Percentiles rank a stretch among this genome's conserved stretches.
Conservation (phyloP, 2,797 vertebrate genomes). For the Brotogeris chrysoptera region DNA sequence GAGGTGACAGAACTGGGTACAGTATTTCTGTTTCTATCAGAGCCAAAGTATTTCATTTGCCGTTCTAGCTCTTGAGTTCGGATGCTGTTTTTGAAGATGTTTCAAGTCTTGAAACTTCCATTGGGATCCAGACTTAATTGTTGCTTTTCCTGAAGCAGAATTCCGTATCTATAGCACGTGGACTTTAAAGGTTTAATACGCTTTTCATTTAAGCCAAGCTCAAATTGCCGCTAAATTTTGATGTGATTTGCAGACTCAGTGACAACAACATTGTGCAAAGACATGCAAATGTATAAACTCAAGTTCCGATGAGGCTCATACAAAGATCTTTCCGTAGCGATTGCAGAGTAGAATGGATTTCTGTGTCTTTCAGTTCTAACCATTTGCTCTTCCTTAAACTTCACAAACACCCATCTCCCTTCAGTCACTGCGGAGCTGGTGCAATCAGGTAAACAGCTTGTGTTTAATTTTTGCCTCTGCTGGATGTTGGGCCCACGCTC, state of each 20-base stretch:
- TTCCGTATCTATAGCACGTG: neutral
- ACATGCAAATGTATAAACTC: neutral
- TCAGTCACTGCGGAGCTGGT: constrained; percentile 15
- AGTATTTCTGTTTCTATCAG: neutral
- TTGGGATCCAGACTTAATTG: neutral
- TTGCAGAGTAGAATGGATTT: neutral
- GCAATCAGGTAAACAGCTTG: constrained; percentile 56
- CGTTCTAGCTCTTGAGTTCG: neutral
- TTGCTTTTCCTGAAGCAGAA: neutral
- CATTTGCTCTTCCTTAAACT: constrained; percentile 28
- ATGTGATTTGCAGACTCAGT: neutral
- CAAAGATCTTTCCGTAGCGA: neutral
- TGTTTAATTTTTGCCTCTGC: constrained; percentile 18
- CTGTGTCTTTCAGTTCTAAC: neutral
- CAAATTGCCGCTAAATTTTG: constrained; percentile 24
- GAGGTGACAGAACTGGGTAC: neutral
- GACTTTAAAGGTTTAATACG: constrained; percentile 5
- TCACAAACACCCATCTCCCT: constrained; percentile 6
- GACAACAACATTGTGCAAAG: neutral
- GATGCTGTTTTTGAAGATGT: neutral
- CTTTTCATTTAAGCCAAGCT: constrained; percentile 12
- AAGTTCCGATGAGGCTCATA: neutral
- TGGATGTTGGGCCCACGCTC: constrained; percentile 5
- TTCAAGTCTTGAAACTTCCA: neutral
- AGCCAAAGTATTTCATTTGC: neutral